Base-by-base conservation (phyloP, 2,888 invertebrate species). In the Catotricha subobsoleta region DNA sequence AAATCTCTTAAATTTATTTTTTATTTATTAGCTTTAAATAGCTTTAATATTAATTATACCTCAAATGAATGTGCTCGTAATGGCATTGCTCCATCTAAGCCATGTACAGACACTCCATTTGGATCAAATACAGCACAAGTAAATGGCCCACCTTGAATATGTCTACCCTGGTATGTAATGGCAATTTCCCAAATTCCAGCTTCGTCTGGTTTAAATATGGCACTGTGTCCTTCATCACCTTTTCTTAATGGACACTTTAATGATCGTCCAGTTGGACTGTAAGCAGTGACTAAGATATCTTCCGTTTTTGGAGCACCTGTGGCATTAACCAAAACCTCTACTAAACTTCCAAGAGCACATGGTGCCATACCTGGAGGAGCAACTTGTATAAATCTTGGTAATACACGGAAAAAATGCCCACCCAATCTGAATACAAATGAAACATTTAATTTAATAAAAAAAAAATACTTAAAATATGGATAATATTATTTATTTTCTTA, bases 141-240 rank as follows among this genome's bases (percentile, higher is more conserved):
- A 60, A 94, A 97, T 2, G 98, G 98, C 15, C 92, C 92, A 43
- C 95, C 95, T 60, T 79, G 78, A 51, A 98, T 94, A 58, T 95
- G 91, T 52, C 90, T 82, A 25, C 90, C 90, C 57, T 94, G 91
- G 60, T 95, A 95, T 25, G 86, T 80, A 48, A 97, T 92, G 48
- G 87, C 87, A 43, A 98, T 92, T 51, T 84, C 80, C 95, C 95
- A 97, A 54, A 90, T 87, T 43, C 95, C 97, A 29, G 91, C 83
- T 66, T 97, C 95, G 52, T 91, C 87, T 0, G 97, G 97, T 56
- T 92, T 88, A 62, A 97, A 97, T 52, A 88, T 92, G 48, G 95
- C 92, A 49, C 87, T 86, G 57, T 91, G 92, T 41, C 87, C 84
- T 42, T 86, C 88, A 35, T 81, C 80, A n/a, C 80, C 76, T 47